These are phyloP conservation scores for Prorops nasuta DNA, from an alignment of 1,140 invertebrate species.

Conservation along the genomic window DNA sequence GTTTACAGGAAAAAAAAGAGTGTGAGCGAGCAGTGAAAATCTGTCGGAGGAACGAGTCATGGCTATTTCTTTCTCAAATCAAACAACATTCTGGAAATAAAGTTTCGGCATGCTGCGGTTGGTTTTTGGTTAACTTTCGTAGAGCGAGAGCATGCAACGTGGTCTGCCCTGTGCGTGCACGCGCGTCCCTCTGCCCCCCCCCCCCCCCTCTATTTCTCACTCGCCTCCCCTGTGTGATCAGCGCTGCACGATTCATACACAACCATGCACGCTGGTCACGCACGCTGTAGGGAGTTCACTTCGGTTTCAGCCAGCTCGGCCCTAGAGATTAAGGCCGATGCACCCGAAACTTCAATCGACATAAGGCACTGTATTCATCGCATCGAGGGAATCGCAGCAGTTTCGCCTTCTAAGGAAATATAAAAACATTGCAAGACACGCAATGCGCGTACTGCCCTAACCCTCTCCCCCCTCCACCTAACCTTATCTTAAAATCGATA, in stretches of 20 bases:
- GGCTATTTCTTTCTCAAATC: constrained; percentile 51
- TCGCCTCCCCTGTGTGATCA: too few species aligned
- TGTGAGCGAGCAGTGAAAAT: too few species aligned
- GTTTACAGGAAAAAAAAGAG: constrained; percentile 34
- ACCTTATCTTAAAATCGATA: too few species aligned
- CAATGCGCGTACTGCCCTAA: too few species aligned
- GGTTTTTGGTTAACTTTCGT: not conserved
- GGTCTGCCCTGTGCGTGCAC: not conserved
- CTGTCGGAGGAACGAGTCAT: constrained; percentile 35
- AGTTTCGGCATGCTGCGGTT: constrained; percentile 34
- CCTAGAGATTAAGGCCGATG: constrained; percentile 47
- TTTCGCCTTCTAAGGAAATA: too few species aligned
- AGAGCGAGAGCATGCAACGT: constrained; percentile 6
- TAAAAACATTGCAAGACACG: too few species aligned
- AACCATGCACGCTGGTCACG: constrained; percentile 22
- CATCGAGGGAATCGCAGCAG: too few species aligned
- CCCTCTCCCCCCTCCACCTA: too few species aligned
- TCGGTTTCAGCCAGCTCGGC: constrained; percentile 19
- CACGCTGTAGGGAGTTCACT: constrained; percentile 17
- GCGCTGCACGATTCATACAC: constrained; percentile 17
- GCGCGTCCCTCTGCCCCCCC: not conserved
- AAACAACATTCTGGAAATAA: constrained; percentile 57
- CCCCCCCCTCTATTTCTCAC: too few species aligned
- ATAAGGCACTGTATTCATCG: not conserved
- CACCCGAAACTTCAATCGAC: constrained; percentile 42